Evolutionary conservation across 2,113 vertebrate genomes (phyloP), one percentile per base, ranked within the genome.

Genomic region (Rhadina sibilatrix): DNA sequence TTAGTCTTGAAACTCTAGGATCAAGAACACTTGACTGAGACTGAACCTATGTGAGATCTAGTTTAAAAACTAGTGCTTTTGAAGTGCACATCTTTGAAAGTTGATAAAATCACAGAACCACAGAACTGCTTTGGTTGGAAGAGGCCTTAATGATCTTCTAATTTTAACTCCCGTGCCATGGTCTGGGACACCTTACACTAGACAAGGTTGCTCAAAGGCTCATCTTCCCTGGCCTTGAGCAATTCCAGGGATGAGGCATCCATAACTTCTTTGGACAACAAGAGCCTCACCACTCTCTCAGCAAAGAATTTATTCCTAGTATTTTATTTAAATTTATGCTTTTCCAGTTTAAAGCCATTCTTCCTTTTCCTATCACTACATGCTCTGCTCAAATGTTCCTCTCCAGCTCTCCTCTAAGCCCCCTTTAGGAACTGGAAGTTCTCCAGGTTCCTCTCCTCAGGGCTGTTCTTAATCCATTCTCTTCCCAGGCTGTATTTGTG

Each of bases 51-150:
- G 3, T 28, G 33, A 56, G 49, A 59, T 54, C 35, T 44, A 30
- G 12, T 47, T 85, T n/a, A 24, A 57, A 60, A 76, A 38, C 4
- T 4, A 53, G 42, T 33, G 16, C 12, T 85, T 92, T 68, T 60
- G 35, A 71, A 38, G 6, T 54, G 8, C 47, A n/a, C 15, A 35
- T 15, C 12, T 81, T 53, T 0, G 1, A 57, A 74, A 56, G 5
- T 52, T 82, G 64, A 42, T 79, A 38, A 89, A 82, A 47, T 18
- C 20, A 31, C 6, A 54, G 46, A 59, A 47, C 24, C 21, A 60
- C 5, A 31, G n/a, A 66, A 47, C 0, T 0, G 5, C 66, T 91
- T 72, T 40, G 7, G 2, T 72, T 66, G 21, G n/a, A 72, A 42
- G 18, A 5, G 15, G 35, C 7, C 14, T 47, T 40, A 47, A 60